phyloP scores from a whole-genome alignment of 2,797 vertebrate genomes.

The Hozukius guyotensis region DNA sequence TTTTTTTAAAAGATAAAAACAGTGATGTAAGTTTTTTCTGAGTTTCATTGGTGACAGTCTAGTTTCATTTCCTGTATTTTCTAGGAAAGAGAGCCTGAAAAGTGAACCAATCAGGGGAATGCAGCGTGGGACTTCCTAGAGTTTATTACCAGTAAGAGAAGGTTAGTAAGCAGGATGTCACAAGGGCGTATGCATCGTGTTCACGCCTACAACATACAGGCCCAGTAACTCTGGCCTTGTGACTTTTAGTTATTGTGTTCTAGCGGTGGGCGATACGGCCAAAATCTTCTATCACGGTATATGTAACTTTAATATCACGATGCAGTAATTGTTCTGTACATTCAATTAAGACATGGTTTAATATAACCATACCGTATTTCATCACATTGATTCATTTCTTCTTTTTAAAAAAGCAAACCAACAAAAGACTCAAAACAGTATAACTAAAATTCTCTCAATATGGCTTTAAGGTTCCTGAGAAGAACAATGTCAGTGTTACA shows the following conservation, averaged over 20 bases:
- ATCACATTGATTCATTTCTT: too few relatives aligned
- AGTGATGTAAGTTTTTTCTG: neutral
- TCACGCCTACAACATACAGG: neutral
- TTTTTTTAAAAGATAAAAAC: neutral
- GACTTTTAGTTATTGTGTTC: neutral
- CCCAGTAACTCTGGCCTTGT: neutral
- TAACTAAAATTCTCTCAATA: too few relatives aligned
- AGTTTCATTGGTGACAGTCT: neutral
- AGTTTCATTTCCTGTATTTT: constrained; percentile 55
- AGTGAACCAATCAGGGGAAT: neutral
- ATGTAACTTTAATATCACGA: too few relatives aligned
- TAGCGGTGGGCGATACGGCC: neutral
- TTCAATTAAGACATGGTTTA: too few relatives aligned
- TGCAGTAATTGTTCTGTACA: too few relatives aligned
- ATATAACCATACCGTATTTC: too few relatives aligned
- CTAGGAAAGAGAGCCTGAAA: constrained; percentile 45
- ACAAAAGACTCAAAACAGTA: too few relatives aligned
- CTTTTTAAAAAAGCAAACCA: too few relatives aligned
- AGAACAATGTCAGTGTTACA: too few relatives aligned
- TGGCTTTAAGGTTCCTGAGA: too few relatives aligned
- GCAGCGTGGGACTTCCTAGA: constrained; percentile 5
- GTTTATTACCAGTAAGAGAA: constrained; percentile 23
- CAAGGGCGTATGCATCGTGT: neutral
- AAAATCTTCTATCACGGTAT: too few relatives aligned
- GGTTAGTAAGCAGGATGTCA: neutral